These are phyloP conservation scores for Pardosa pseudoannulata DNA, from an alignment of 2,888 invertebrate species.

Conservation along the genomic window DNA sequence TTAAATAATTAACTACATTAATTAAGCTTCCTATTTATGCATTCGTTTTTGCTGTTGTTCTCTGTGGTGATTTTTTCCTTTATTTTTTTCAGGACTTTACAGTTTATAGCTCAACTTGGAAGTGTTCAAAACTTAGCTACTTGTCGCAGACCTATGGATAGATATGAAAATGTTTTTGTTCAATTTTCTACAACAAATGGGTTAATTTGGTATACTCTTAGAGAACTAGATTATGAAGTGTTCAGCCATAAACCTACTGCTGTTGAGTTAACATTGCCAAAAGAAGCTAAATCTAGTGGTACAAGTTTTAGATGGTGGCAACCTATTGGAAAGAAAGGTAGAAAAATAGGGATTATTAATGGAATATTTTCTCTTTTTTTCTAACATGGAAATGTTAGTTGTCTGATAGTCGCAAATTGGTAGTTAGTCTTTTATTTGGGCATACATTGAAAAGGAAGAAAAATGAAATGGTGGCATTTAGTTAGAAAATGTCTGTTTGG, in stretches of 20 bases:
- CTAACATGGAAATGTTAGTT: no score
- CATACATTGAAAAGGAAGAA: no score
- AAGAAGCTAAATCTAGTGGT: constrained; percentile 76
- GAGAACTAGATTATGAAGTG: constrained; percentile 76
- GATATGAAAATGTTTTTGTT: constrained; percentile 77
- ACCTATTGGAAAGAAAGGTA: constrained; percentile 73
- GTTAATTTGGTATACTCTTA: constrained; percentile 77
- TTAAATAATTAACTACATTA: no score
- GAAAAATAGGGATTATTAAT: not conserved
- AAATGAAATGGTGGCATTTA: no score
- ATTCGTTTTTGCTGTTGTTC: no score
- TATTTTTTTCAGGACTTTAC: constrained; percentile 74
- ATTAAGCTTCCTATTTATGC: no score
- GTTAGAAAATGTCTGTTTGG: no score
- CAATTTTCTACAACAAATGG: constrained; percentile 78
- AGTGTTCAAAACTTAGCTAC: constrained; percentile 74
- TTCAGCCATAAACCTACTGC: constrained; percentile 75
- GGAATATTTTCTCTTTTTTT: no score
- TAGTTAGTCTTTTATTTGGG: no score
- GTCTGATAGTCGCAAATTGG: no score
- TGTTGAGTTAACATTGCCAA: constrained; percentile 77
- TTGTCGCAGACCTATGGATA: constrained; percentile 75
- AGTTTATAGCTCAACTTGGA: constrained; percentile 77
- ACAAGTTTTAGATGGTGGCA: constrained; percentile 79
- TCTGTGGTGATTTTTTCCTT: no score